Conservation (phyloP, 2,113 vertebrate genomes). For the Isurus oxyrinchus region DNA sequence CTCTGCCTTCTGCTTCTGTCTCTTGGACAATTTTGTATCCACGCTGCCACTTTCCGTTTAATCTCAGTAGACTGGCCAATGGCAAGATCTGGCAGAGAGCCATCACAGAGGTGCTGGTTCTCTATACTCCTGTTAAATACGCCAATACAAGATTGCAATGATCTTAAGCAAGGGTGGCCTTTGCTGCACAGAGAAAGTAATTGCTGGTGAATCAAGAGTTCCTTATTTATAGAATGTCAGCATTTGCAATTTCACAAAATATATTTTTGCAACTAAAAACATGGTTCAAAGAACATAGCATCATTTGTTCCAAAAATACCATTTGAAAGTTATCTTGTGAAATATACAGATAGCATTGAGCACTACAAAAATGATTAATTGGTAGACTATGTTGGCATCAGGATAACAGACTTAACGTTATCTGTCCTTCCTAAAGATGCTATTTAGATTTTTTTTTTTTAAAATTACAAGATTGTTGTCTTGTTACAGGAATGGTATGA, state of each 20-base stretch:
- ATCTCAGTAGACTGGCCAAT: not conserved
- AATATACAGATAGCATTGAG: not conserved
- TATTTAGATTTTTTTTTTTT: not conserved
- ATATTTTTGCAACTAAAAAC: not conserved
- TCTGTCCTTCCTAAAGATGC: not conserved
- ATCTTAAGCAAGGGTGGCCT: not conserved
- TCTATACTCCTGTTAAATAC: not conserved
- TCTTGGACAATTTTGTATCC: too few relatives aligned
- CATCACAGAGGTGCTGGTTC: too few relatives aligned
- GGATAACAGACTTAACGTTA: not conserved
- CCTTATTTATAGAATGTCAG: not conserved
- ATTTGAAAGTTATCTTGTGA: not conserved
- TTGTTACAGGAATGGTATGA: not conserved
- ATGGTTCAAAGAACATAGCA: not conserved
- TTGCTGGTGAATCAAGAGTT: not conserved
- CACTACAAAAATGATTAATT: not conserved
- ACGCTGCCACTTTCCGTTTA: not conserved
- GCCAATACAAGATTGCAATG: not conserved
- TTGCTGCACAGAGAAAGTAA: not conserved
- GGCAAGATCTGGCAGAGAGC: not conserved
- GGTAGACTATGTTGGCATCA: not conserved
- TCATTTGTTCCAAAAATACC: not conserved
- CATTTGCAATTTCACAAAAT: not conserved
- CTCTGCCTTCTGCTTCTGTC: too few relatives aligned
- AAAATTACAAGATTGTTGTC: too few relatives aligned